Evolutionary conservation across 2,888 invertebrate genomes (phyloP), one percentile per base, ranked within the genome.

Genomic region (Synanthedon andrenaeformis): DNA sequence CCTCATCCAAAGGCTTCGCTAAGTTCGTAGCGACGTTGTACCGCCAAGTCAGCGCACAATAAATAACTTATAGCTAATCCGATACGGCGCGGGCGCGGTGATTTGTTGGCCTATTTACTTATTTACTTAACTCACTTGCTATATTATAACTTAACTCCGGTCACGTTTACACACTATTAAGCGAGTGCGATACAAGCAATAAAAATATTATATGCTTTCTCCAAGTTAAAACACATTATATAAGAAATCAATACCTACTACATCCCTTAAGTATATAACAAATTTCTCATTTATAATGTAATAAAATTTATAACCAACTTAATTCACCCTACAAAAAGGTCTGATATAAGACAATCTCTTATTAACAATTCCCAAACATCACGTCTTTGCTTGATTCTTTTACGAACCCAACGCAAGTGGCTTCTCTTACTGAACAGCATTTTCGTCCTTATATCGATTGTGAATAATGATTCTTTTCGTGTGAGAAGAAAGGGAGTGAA

Each of bases 51-150:
- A 74, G 75, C 76, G 64, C 66, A 72, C 75, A 83, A 49, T 85
- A 84, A 85, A 85, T 84, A 83, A 82, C 80, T 62, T 74, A 80
- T 79, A 71, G 74, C 72, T 80, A 82, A 85, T 83, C 83, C 78
- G 79, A 82, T 82, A 75, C 68, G 65, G 63, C 70, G 45, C 35
- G 49, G 14, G 14, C 17, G n/a, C 45, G 62, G 79, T 82, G 84
- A 84, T 84, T 82, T 84, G 83, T 84, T 74, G 74, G 66, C 72
- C 72, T 76, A 78, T 80, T 82, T 80, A 78, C 75, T 77, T 78
- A 78, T 75, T 74, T 72, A 73, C 68, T 62, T 74, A 68, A 65
- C 72, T 65, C 65, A 61, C 67, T 66, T 54, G 55, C 42, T 55
- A 50, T 52, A 51, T 28, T 28, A 35, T 53, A 14, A 53, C 48